Evolutionary conservation across 2,113 vertebrate genomes (phyloP), one percentile per base, ranked within the genome.

Genomic region (Peucedramus taeniatus): DNA sequence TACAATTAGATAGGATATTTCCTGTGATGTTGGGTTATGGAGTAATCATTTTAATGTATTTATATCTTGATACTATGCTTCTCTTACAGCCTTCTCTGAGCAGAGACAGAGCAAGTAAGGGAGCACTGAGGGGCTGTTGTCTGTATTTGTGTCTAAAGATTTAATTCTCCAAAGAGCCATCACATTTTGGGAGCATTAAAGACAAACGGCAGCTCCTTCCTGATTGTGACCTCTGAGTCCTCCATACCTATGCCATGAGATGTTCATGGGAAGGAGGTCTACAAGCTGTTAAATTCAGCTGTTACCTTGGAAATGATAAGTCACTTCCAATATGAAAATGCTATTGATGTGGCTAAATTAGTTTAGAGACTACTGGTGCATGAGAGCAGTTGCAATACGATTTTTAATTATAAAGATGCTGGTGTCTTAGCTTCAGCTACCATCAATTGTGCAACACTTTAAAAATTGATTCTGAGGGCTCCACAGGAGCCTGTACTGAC

Each of bases 251-350:
- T 18, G 4, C 2, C 6, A 31, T 22, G 70, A 89, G 61, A 71
- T 57, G 47, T 35, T 64, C 0, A 2, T 94, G 84, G 82, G 75
- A 77, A 71, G 65, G 71, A 94, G 59, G 54, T 65, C 40, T 72
- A 15, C 63, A 74, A 93, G 88, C 82, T 84, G 45, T 72, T 76
- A 70, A 53, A 59, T 87, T 93, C 89, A 91, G 63, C 75, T 91
- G 75, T 80, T 93, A 45, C 57, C 75, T 80, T 59, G 78, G 49
- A 87, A 76, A 68, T 72, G 10, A 40, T 47, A 90, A 35, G 26
- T 78, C 40, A 20, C 40, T 53, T 45, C 37, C 19, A 31, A 23
- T 23, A 8, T 83, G 51, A 44, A 95, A 88, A 26, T 90, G 51
- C 63, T 65, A 30, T 59, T 30, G 47, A 44, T 1, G 9, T 66